These are phyloP conservation scores for Eilema sororculum DNA, from an alignment of 2,888 invertebrate species.

Conservation along the genomic window DNA sequence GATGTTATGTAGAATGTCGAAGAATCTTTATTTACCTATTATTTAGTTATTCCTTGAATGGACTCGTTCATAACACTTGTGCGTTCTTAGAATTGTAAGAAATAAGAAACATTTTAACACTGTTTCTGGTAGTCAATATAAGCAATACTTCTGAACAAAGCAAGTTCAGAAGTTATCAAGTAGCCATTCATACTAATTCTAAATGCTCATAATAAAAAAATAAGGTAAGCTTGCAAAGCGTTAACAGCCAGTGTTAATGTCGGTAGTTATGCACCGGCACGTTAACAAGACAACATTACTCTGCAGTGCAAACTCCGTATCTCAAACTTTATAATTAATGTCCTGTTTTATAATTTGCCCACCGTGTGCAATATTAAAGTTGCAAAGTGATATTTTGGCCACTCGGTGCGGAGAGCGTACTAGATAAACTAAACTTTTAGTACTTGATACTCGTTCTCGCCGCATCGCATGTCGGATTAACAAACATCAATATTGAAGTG, in stretches of 20 bases:
- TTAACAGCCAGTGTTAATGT: constrained; percentile 66
- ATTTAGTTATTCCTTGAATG: no score
- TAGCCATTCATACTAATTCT: constrained; percentile 48
- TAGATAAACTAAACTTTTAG: constrained; percentile 47
- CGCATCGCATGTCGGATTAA: constrained; percentile 8
- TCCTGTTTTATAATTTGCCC: constrained; percentile 72
- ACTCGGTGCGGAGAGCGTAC: constrained; percentile 47
- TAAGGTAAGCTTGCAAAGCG: constrained; percentile 57
- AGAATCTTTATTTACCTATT: no score
- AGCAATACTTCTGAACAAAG: not conserved
- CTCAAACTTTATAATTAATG: constrained; percentile 77
- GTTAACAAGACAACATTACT: constrained; percentile 73
- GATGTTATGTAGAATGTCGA: no score
- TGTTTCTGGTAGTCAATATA: not conserved
- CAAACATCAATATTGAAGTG: constrained; percentile 18
- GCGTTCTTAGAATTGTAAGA: no score
- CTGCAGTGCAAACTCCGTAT: constrained; percentile 68
- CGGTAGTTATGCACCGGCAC: constrained; percentile 74
- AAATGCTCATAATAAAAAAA: constrained; percentile 61
- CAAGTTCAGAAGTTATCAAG: constrained; percentile 11
- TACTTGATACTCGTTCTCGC: not conserved
- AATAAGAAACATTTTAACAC: no score
- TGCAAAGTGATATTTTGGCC: constrained; percentile 64
- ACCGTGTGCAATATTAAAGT: constrained; percentile 68
- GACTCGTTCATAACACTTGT: no score